Evolutionary conservation across 2,797 vertebrate genomes (phyloP).

Genomic region (Peromyscus eremicus): DNA sequence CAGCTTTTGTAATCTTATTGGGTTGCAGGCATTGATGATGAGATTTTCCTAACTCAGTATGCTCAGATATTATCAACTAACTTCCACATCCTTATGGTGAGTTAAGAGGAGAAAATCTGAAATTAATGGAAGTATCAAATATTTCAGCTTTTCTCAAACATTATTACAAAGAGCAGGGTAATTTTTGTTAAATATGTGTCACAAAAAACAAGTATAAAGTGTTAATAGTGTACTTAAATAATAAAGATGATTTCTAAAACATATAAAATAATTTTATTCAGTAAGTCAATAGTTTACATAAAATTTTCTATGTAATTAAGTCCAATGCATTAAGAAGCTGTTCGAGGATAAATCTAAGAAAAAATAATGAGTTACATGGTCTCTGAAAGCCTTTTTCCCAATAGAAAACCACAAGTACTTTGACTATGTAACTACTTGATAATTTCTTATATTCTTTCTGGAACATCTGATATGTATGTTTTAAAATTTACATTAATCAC

Average conservation of each 20-base stretch:
- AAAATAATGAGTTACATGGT: background rate
- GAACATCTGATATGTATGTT: background rate
- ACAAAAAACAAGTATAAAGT: background rate
- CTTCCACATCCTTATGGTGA: background rate
- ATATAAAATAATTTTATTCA: background rate
- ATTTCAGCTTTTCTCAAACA: background rate
- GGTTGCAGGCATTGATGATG: background rate
- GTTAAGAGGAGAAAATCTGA: background rate
- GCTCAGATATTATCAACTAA: background rate
- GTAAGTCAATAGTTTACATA: background rate
- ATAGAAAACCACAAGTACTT: background rate
- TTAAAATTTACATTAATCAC: constrained; percentile 31
- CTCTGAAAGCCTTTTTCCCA: background rate
- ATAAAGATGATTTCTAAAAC: constrained; percentile 25
- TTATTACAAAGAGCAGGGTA: background rate
- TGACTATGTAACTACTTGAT: background rate
- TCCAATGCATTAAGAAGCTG: background rate
- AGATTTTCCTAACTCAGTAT: background rate
- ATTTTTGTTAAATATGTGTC: accelerated
- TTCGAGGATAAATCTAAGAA: constrained; percentile 41
- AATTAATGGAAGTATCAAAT: constrained; percentile 1
- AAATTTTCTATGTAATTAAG: background rate
- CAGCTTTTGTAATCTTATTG: background rate
- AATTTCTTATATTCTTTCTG: constrained; percentile 38
- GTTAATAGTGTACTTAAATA: background rate